Evolutionary conservation across 2,113 vertebrate genomes (phyloP), one percentile per base, ranked within the genome.

Genomic region (Proteles cristata): DNA sequence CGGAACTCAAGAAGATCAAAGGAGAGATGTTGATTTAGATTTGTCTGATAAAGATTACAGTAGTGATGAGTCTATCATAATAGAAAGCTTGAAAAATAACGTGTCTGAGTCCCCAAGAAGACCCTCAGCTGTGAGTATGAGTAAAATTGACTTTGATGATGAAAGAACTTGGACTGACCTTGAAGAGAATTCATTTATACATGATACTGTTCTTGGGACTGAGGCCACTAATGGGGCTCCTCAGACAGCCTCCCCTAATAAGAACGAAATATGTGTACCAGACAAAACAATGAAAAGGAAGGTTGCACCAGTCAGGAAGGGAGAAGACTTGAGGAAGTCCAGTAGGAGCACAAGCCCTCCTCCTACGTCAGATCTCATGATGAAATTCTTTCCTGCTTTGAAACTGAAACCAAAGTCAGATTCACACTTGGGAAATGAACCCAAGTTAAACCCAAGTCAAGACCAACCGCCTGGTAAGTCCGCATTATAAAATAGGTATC

Each of bases 151-250:
- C 83, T 99, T 99, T 98, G 99, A 99, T 55, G 99, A 99, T 90
- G 99, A 99, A 81, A 99, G 99, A 98, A 99, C 99, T 0, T 99
- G 99, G 99, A 99, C 99, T 15, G 99, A 99, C 94, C 97, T 99
- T 45, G 99, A 99, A 63, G 99, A 99, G 89, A 97, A 98, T 91
- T 98, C 92, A 11, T 88, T 95, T 95, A 96, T 93, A 25, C 77
- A 96, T 92, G 96, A 97, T 79, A 68, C 23, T 89, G 89, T 97
- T 77, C 96, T 96, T 97, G 91, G 95, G 92, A 95, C 97, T 63
- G 95, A 97, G 12, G 53, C 77, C 39, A 61, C 63, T 90, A 86
- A 95, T 91, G 88, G 68, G 43, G 93, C 93, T 93, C 79, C 92
- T 8, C 97, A 97, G 93, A 84, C 11, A 11, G 92, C 95, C 33